Percentiles rank a stretch among this genome's conserved stretches.
Conservation (phyloP, 2,113 vertebrate species). For the Poicephalus meyeri region DNA sequence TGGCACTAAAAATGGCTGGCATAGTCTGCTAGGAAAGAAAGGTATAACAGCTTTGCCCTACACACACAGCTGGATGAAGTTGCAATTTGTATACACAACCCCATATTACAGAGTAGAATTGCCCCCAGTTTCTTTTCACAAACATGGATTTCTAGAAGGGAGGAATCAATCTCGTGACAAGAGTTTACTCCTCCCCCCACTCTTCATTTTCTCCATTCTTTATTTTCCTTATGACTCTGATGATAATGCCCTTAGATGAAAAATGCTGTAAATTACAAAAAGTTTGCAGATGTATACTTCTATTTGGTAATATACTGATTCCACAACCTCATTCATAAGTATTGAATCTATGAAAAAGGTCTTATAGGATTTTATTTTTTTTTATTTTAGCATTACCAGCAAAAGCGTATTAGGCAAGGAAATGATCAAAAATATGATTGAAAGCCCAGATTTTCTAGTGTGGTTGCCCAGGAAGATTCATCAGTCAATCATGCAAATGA, state of each 20-base stretch:
- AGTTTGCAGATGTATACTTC: not conserved
- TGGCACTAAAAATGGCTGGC: not conserved
- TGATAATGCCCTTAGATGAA: conserved; percentile 19
- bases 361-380: not conserved
- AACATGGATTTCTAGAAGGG: not conserved
- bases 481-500: not conserved
- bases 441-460: not conserved
- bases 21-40: not conserved
- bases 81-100: not conserved
- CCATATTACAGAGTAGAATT: not conserved
- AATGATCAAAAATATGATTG: not conserved
- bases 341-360: not conserved
- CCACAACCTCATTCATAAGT: not conserved
- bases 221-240: conserved; percentile 41
- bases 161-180: not conserved
- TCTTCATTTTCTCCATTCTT: not conserved
- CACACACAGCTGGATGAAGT: accelerated
- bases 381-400: not conserved
- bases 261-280: conserved; percentile 53
- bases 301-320: not conserved
- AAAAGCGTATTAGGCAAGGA: not conserved
- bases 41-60: not conserved
- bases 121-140: not conserved
- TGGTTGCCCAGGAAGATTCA: not conserved
- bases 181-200: not conserved